These are phyloP conservation scores for Argynnis bischoffii DNA, from an alignment of 2,888 invertebrate genomes.

Conservation along the genomic window DNA sequence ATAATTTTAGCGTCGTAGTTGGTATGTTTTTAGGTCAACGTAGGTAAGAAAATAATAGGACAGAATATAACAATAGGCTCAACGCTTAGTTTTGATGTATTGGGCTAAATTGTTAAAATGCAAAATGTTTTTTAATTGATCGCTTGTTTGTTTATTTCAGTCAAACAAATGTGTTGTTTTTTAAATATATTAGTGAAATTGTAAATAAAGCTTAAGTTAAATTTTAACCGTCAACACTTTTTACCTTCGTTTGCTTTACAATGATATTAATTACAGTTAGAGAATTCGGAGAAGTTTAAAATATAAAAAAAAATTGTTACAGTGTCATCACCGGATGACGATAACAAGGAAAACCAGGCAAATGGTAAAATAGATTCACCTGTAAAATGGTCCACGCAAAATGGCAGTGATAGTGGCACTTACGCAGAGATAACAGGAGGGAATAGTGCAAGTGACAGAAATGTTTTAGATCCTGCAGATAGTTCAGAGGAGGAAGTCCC, in stretches of 20 bases:
- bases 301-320: conserved; percentile 6
- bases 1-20: no score
- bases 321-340: conserved; percentile 61
- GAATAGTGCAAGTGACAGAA: conserved; percentile 72
- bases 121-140: no score
- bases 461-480: conserved; percentile 75
- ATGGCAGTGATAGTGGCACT: conserved; percentile 78
- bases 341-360: conserved; percentile 78
- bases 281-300: background rate
- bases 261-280: background rate
- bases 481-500: conserved; percentile 78
- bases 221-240: no score
- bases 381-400: conserved; percentile 74
- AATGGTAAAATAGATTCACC: conserved; percentile 77
- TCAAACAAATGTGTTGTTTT: no score
- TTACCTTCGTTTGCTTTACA: background rate
- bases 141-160: no score
- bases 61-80: no score
- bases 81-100: no score
- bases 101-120: no score
- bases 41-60: no score
- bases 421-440: conserved; percentile 78
- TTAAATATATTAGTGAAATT: no score
- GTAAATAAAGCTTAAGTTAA: no score
- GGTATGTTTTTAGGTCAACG: no score